A percentile compares a stretch with the other conserved stretches of the same genome.
phyloP scores from a whole-genome alignment of 2,113 vertebrate genomes.

The Myiopsitta monachus region DNA sequence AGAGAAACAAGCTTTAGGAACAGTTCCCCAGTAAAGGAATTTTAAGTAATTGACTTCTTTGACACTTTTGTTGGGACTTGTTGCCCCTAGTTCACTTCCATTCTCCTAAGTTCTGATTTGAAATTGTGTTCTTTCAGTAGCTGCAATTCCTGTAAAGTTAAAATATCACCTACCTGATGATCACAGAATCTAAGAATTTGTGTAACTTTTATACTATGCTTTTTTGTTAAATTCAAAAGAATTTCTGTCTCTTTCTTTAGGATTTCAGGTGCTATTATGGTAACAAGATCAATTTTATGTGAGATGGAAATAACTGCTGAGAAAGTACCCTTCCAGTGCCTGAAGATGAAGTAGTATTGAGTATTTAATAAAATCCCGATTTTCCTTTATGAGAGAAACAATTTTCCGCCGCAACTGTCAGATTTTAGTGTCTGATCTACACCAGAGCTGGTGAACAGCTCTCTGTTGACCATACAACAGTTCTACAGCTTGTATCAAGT shows the following conservation, averaged over 20 bases:
- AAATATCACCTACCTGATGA: neutral
- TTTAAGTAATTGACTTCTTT: neutral
- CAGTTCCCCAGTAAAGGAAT: neutral
- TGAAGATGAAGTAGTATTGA: neutral
- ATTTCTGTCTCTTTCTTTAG: neutral
- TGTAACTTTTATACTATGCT: neutral
- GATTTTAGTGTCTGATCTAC: neutral
- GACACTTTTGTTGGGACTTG: neutral
- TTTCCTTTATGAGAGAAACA: neutral
- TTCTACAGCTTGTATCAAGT: neutral
- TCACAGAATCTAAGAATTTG: neutral
- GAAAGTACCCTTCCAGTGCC: neutral
- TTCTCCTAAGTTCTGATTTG: neutral
- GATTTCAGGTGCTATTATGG: neutral
- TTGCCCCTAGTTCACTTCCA: neutral
- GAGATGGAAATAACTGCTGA: neutral
- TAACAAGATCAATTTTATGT: neutral
- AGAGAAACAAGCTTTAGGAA: neutral
- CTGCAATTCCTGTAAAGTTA: neutral
- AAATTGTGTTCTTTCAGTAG: neutral
- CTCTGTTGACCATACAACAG: neutral
- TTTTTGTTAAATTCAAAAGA: neutral
- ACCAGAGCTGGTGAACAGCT: neutral
- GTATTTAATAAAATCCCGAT: slow-evolving; percentile 10
- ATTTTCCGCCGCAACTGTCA: neutral